Base-by-base conservation (phyloP, 2,888 invertebrate species). In the Meteorus colon region DNA sequence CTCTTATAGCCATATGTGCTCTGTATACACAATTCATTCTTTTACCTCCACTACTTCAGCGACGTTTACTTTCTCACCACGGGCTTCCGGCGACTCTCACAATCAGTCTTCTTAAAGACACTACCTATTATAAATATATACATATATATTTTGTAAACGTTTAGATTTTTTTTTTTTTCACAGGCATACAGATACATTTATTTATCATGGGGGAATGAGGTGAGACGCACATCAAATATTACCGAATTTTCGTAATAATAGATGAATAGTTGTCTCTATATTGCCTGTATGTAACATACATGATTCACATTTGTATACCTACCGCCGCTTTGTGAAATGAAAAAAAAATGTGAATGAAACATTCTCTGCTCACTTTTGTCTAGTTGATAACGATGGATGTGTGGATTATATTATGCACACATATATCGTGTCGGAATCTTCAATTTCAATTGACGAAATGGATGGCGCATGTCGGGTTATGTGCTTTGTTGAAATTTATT, bases 11-110 rank as follows among this genome's bases (percentile, higher is more conserved):
- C 29, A 62, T 62, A 62, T 12, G 1, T 31, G 19, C 65, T 41
- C 41, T 37, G 37, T 37, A 37, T 41, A 37, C 37, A 55, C 55
- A 55, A 65, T 79, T 82, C 82, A 83, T 83, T 81, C 83, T 83
- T 83, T 78, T 75, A 78, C 75, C 75, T 81, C 65, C 3, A 16
- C 14, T 62, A 31, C 31, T 27, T 31, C 62, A 4, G 65, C 34
- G 55, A 55, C 55, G 82, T 82, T 82, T 83, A 78, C 83, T 82
- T 84, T 83, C 82, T 82, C 82, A 83, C 83, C 78, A 73, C 79
- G 76, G 76, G 77, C 79, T 81, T 80, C 79, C 81, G 79, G 65
- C 65, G 16, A 63, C 34, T 31, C 63, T 19, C 65, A n/a, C n/a
- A n/a, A n/a, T n/a, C n/a, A 19, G 37, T 34, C 19, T n/a, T 19